Base-by-base conservation (phyloP, 2,113 vertebrate genomes). In the Lates calcarifer region DNA sequence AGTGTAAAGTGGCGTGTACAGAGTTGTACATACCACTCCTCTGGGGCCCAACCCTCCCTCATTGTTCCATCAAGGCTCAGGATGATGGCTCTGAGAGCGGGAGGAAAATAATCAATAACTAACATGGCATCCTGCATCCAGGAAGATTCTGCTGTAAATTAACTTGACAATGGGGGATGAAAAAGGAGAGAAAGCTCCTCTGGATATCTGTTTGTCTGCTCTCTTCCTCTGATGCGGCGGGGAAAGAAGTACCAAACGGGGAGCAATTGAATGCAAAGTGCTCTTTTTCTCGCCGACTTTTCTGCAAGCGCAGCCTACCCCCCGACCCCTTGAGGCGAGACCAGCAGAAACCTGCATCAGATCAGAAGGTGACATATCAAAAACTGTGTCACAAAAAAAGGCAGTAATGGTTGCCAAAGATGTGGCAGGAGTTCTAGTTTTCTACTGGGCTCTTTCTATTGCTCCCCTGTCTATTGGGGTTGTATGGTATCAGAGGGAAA, bases 21-120 rank as follows among this genome's bases (percentile, higher is more conserved):
- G 87, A 91, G 93, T 88, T 93, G 91, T 93, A 91, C 58, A 53
- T 79, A 76, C 63, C 60, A 35, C 83, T 89, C 90, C 92, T 89
- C 74, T 85, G 91, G 92, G 90, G 87, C 77, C 81, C 76, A 71
- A 58, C 81, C 88, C 79, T 86, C 86, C 85, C 79, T 89, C 79
- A 75, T 86, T 89, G 89, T 91, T 91, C 85, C 90, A 91, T 87
- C 90, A 90, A 87, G 86, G 81, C 85, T 83, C 82, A 37, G 83
- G 84, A 93, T 90, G 93, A 92, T 89, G 90, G 89, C 90, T 93
- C 90, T 83, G 53, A 69, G 84, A 87, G 85, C 70, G 61, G 75
- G 75, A 69, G 84, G 77, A 86, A 94, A 93, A 95, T 96, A 96
- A 97, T 97, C 96, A 96, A 96, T 97, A 96, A 96, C 94, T 91